Conservation (phyloP, 1,140 invertebrate genomes). For the Aradophagus sp. region DNA sequence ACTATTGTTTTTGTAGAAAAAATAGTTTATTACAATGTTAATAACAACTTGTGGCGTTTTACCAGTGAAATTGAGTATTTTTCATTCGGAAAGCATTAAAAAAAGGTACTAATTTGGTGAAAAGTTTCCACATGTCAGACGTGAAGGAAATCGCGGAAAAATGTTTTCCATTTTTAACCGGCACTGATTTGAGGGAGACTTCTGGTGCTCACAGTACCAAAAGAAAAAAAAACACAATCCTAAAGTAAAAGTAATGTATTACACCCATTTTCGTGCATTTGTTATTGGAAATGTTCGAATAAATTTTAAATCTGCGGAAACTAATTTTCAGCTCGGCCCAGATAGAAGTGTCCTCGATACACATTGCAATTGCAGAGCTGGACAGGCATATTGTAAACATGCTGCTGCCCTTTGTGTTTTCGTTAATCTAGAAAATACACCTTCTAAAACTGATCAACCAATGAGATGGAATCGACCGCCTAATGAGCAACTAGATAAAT, state of each 20-base stretch:
- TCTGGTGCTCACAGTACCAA: background rate
- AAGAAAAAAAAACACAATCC: background rate
- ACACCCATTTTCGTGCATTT: background rate
- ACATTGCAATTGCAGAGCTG: no score
- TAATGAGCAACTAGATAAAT: slow-evolving; percentile 15
- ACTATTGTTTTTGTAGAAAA: no score
- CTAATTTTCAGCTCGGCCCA: no score
- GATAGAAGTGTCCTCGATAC: no score
- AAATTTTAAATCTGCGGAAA: no score
- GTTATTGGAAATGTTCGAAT: no score
- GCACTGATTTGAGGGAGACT: no score
- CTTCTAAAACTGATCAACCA: slow-evolving; percentile 13
- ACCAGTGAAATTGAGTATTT: no score
- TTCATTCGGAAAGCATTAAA: no score
- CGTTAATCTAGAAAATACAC: slow-evolving; percentile 17
- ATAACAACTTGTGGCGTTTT: background rate
- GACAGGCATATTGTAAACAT: no score
- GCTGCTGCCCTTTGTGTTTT: slow-evolving; percentile 16
- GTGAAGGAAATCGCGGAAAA: background rate
- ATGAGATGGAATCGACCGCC: slow-evolving; percentile 19
- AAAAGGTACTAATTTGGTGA: background rate
- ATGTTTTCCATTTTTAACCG: background rate
- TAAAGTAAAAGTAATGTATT: no score
- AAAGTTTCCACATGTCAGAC: background rate
- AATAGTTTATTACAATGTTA: no score